These are phyloP conservation scores for Melanogrammus aeglefinus DNA, from an alignment of 2,797 vertebrate species.

Conservation along the genomic window DNA sequence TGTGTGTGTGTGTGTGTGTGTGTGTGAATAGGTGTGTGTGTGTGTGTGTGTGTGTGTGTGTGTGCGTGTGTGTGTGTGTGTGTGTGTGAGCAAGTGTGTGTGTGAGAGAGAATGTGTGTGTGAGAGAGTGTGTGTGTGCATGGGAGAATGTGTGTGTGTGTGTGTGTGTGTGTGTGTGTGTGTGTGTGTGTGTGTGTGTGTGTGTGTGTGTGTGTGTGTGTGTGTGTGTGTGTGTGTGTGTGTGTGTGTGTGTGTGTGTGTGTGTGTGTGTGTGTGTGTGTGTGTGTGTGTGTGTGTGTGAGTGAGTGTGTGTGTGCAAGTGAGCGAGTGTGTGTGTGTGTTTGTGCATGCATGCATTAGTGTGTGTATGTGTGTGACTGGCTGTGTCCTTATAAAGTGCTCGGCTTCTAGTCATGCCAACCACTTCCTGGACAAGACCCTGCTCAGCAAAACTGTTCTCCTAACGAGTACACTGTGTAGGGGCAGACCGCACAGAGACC, in stretches of 20 bases:
- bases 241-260: too few relatives aligned
- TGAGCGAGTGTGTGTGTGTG: conserved; percentile 5
- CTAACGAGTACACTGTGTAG: conserved; percentile 38
- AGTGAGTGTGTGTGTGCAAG: too few relatives aligned
- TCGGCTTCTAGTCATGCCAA: conserved; percentile 10
- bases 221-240: neutral
- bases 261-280: conserved; percentile 4
- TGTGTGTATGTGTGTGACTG: neutral
- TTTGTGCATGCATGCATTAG: conserved; percentile 14
- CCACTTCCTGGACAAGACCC: conserved; percentile 11
- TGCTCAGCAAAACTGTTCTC: conserved; percentile 26
- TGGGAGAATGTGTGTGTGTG: conserved; percentile 49
- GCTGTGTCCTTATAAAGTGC: conserved; percentile 25
- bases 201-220: neutral
- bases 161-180: conserved; percentile 11
- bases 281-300: neutral
- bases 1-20: too few relatives aligned
- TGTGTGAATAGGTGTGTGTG: too few relatives aligned
- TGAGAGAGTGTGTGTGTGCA: conserved; percentile 26
- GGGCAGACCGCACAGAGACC: conserved; percentile 19
- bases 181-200: too few relatives aligned
- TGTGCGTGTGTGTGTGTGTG: too few relatives aligned
- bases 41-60: too few relatives aligned
- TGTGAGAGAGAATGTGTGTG: neutral
- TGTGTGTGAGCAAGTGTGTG: conserved; percentile 41